These are phyloP conservation scores for Pseudoips prasinana DNA, from an alignment of 2,888 invertebrate genomes.

Conservation along the genomic window DNA sequence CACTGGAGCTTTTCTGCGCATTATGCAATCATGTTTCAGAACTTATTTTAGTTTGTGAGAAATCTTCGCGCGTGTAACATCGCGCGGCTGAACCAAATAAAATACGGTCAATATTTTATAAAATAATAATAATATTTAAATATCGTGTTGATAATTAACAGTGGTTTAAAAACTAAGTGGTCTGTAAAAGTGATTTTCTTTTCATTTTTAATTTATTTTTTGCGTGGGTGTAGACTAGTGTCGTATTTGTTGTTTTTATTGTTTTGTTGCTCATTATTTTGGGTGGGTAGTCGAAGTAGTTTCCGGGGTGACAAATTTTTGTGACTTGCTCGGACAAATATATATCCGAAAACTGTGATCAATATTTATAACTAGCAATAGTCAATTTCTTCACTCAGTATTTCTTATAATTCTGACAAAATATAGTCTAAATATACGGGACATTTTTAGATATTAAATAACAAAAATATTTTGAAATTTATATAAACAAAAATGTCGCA, in stretches of 20 bases:
- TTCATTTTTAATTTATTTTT: conserved; percentile 3
- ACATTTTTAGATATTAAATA: too few species aligned
- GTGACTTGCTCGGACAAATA: conserved; percentile 7
- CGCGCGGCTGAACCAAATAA: conserved; percentile 32
- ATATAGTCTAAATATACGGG: too few species aligned
- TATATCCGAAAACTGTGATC: too few species aligned
- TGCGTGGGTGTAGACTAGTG: conserved; percentile 33
- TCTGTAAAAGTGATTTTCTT: conserved; percentile 26
- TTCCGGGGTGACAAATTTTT: conserved; percentile 42
- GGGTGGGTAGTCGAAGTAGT: conserved; percentile 36
- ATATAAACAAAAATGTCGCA: too few species aligned
- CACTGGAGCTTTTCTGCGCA: conserved; percentile 70
- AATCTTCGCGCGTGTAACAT: conserved; percentile 53
- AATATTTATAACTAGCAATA: too few species aligned
- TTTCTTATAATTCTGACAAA: too few species aligned
- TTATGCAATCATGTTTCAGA: conserved; percentile 74
- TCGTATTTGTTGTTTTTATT: conserved; percentile 44
- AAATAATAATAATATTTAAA: conserved; percentile 16
- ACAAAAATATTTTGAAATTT: too few species aligned
- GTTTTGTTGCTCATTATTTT: conserved; percentile 40
- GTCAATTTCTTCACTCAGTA: too few species aligned
- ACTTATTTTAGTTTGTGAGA: conserved; percentile 75
- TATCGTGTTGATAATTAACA: conserved; percentile 12
- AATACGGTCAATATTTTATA: conserved; percentile 26
- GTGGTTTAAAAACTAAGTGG: conserved; percentile 18